Conservation (phyloP, 2,797 vertebrate genomes). For the Sciurus vulgaris region DNA sequence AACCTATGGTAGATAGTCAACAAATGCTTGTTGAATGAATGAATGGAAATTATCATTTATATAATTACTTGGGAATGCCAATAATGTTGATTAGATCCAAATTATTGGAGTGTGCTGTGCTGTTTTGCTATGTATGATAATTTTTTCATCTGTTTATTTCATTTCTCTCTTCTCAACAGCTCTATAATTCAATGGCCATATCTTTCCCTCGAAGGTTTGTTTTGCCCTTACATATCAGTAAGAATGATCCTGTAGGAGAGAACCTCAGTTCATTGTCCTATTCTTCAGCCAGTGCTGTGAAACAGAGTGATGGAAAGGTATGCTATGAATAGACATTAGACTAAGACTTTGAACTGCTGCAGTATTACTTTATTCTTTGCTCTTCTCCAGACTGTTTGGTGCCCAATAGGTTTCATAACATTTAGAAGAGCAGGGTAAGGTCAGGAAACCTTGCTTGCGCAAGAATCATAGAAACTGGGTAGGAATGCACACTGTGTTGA, state of each 20-base stretch:
- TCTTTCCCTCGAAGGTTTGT: constrained; percentile 94
- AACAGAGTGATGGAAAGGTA: constrained; percentile 90
- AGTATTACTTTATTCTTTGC: neutral
- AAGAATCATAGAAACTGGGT: constrained; percentile 23
- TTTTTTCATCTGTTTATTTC: neutral
- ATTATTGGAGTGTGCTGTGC: neutral
- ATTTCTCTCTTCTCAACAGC: constrained; percentile 81
- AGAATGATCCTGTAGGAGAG: constrained; percentile 87
- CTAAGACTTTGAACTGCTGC: constrained; percentile 23
- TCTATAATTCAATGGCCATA: constrained; percentile 88
- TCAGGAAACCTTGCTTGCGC: neutral
- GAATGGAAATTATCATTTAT: constrained; percentile 33
- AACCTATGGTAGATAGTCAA: neutral
- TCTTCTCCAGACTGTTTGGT: neutral
- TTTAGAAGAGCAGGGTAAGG: constrained; percentile 1
- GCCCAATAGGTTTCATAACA: neutral
- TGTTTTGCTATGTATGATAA: neutral
- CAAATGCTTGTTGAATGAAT: constrained; percentile 26
- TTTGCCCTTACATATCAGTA: constrained; percentile 91
- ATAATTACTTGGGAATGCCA: constrained; percentile 39
- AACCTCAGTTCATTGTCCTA: constrained; percentile 91
- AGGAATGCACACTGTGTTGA: neutral
- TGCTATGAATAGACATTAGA: neutral
- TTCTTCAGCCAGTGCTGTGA: constrained; percentile 91
- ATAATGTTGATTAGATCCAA: constrained; percentile 16